Conservation (phyloP, 2,113 vertebrate genomes). For the Tupaia chinensis region DNA sequence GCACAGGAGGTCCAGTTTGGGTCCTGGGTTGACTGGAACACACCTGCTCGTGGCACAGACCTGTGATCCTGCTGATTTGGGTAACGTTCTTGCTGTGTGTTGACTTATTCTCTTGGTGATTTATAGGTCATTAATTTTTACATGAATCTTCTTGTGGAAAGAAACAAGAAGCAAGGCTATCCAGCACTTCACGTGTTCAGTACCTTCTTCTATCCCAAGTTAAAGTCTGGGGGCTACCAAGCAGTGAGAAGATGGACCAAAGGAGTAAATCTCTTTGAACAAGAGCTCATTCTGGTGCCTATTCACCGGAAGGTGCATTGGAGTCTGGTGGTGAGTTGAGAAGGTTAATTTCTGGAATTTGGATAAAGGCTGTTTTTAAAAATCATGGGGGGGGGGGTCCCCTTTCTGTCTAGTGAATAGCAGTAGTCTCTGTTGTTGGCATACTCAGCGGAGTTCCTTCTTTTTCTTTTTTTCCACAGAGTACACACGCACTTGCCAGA, state of each 20-base stretch:
- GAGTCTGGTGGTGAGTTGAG: slow-evolving; percentile 93
- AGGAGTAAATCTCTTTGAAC: slow-evolving; percentile 92
- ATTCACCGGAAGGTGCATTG: slow-evolving; percentile 94
- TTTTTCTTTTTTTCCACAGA: too few species aligned
- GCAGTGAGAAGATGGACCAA: slow-evolving; percentile 95
- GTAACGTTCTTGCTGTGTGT: slow-evolving; percentile 6
- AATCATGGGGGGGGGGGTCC: not conserved
- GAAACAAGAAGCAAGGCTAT: slow-evolving; percentile 86
- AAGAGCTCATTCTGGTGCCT: slow-evolving; percentile 94
- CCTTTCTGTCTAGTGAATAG: slow-evolving; percentile 15
- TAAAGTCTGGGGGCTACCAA: slow-evolving; percentile 89
- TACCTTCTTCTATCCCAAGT: slow-evolving; percentile 96
- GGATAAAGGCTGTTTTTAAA: not conserved
- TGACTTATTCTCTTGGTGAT: slow-evolving; percentile 31
- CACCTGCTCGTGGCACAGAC: too few species aligned
- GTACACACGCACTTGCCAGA: too few species aligned
- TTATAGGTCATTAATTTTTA: slow-evolving; percentile 97
- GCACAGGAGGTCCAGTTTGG: too few species aligned
- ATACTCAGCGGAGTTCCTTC: not conserved
- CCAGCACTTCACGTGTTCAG: slow-evolving; percentile 92
- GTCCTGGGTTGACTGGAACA: too few species aligned
- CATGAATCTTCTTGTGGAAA: slow-evolving; percentile 93
- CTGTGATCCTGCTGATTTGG: too few species aligned
- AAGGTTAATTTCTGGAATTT: slow-evolving; percentile 2
- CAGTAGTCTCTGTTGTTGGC: not conserved